phyloP scores from a whole-genome alignment of 2,113 vertebrate species.

The Mirounga angustirostris region DNA sequence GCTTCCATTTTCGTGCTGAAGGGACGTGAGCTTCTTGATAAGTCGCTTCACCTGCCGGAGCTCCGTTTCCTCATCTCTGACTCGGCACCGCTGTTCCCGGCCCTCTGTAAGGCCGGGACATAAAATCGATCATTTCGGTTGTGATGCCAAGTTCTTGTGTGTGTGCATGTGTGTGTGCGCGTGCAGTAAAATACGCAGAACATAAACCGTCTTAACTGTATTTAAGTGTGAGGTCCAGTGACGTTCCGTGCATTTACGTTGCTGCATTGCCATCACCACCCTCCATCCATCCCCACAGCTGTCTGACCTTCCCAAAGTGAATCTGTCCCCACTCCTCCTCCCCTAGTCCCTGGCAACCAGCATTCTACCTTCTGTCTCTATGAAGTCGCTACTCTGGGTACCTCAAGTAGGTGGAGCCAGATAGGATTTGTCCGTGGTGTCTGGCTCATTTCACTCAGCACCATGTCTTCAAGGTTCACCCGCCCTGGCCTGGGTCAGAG shows the following conservation, averaged over 20 bases:
- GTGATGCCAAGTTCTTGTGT: background rate
- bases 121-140: background rate
- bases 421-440: background rate
- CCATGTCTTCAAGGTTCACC: background rate
- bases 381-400: background rate
- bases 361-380: background rate
- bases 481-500: background rate
- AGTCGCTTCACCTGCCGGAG: background rate
- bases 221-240: background rate
- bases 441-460: background rate
- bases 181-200: background rate
- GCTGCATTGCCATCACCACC: background rate
- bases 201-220: background rate
- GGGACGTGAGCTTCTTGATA: background rate
- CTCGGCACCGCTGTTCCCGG: accelerated
- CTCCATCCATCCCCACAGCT: background rate
- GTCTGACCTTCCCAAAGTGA: background rate
- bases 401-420: background rate
- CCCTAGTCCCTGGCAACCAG: background rate
- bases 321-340: background rate
- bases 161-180: background rate
- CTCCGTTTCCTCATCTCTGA: background rate
- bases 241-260: background rate
- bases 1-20: background rate
- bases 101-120: background rate